A percentile compares a stretch with the other conserved stretches of the same genome.
Evolutionary conservation across 2,888 invertebrate genomes (phyloP).

Genomic region (Tenodera sinensis): DNA sequence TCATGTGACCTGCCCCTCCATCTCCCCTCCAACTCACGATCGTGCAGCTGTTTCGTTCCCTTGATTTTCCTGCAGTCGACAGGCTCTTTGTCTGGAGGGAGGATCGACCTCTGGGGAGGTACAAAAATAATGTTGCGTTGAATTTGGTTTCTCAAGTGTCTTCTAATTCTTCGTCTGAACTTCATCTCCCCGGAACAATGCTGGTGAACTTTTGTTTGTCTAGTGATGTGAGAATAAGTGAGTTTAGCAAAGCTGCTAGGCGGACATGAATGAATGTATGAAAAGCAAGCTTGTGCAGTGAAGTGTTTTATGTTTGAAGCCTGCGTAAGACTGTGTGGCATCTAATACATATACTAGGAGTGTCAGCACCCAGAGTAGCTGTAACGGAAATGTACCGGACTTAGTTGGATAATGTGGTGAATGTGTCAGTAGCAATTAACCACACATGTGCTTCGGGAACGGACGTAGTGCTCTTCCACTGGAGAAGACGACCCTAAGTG

Average conservation of each 20-base stretch:
- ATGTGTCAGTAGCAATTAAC: neutral
- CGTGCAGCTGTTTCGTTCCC: slow-evolving; percentile 32
- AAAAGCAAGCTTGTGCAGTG: slow-evolving; percentile 8
- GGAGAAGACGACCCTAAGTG: neutral
- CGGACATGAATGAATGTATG: neutral
- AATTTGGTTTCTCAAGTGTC: neutral
- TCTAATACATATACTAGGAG: neutral
- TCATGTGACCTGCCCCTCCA: neutral
- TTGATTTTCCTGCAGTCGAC: slow-evolving; percentile 31
- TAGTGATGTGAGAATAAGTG: neutral
- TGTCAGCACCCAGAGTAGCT: neutral
- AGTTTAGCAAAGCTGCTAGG: neutral
- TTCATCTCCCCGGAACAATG: neutral
- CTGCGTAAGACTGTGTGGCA: neutral
- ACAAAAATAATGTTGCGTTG: neutral
- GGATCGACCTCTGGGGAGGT: slow-evolving; percentile 22
- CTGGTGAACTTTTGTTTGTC: neutral
- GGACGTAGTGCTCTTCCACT: slow-evolving; percentile 1
- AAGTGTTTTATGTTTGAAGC: neutral
- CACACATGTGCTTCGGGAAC: neutral
- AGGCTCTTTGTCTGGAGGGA: slow-evolving; percentile 28
- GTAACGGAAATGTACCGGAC: neutral
- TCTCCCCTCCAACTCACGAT: slow-evolving; percentile 19
- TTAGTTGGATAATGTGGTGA: neutral
- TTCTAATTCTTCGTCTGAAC: neutral